Conservation (phyloP, 2,113 vertebrate genomes). For the Gadus chalcogrammus region DNA sequence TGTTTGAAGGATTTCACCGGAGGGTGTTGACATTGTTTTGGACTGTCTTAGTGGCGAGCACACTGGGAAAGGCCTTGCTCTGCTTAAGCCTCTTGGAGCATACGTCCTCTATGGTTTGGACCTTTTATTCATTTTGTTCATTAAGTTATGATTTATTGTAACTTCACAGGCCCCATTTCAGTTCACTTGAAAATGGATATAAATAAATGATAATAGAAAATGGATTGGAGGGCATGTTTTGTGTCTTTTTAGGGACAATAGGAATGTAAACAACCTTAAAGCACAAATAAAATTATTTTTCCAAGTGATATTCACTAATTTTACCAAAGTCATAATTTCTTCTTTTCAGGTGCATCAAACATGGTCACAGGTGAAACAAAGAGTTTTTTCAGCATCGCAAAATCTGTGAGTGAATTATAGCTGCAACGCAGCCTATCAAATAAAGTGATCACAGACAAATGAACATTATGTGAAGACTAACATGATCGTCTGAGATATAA, state of each 20-base stretch:
- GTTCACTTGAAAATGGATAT: no score
- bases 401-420: conserved; percentile 86
- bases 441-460: conserved; percentile 13
- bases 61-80: conserved; percentile 90
- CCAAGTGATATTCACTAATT: conserved; percentile 23
- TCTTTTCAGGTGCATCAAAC: conserved; percentile 92
- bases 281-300: neutral
- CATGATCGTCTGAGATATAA: conserved; percentile 3
- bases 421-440: conserved; percentile 5
- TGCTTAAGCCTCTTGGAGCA: conserved; percentile 93
- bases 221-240: no score
- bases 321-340: conserved; percentile 48
- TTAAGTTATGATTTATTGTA: no score
- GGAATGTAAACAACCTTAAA: no score
- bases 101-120: conserved; percentile 95
- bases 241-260: no score
- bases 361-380: conserved; percentile 99
- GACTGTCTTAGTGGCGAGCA: conserved; percentile 97
- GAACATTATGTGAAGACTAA: conserved; percentile 27
- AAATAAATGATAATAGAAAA: no score
- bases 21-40: conserved; percentile 94
- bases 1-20: conserved; percentile 84
- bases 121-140: neutral
- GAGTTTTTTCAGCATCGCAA: conserved; percentile 99
- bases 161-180: no score